Base-by-base conservation (phyloP, 1,140 invertebrate genomes). In the Antheraea mylitta region DNA sequence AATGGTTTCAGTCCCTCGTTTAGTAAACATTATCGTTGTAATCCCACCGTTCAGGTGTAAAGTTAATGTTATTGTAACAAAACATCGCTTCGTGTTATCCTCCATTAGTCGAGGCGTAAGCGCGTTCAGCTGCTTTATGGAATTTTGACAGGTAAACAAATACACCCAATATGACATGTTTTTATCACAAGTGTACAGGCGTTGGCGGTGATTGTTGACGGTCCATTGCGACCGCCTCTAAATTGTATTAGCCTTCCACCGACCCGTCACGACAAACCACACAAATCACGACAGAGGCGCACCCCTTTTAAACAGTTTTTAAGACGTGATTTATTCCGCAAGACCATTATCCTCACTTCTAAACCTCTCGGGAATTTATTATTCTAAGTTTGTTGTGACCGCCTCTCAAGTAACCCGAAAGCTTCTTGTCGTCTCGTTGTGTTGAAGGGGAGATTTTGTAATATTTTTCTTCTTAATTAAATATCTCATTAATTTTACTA, bases 241-340 rank as follows among this genome's bases (percentile, higher is more conserved):
- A 53, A 16, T 53, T 42, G 38, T 11, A 42, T 38, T 59, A 30
- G 10, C 53, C 45, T 16, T 66, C 64, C 67, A 60, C 64, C 10
- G 22, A 36, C 59, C 68, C 59, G 58, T 71, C 69, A 68, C 66
- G 70, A 65, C 68, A 74, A 65, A 73, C 66, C 71, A 74, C 80
- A 83, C 76, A 86, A 86, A 84, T 86, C 82, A 84, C 76, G 61
- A 65, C 64, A 37, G 48, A 68, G 73, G 71, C 71, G 75, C 78
- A 79, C 75, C 74, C 79, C 75, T 77, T 79, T 83, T 77, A 83
- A 84, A 78, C 69, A 76, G 66, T 78, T 83, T 83, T 84, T 81
- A 76, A 84, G 79, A 61, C 67, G 74, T 81, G 80, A 85, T 85
- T 82, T 81, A 85, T 82, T 79, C 71, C 72, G 69, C 70, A 70